Conservation (phyloP, 2,797 vertebrate species). For the Stomatorhinus walkeri region DNA sequence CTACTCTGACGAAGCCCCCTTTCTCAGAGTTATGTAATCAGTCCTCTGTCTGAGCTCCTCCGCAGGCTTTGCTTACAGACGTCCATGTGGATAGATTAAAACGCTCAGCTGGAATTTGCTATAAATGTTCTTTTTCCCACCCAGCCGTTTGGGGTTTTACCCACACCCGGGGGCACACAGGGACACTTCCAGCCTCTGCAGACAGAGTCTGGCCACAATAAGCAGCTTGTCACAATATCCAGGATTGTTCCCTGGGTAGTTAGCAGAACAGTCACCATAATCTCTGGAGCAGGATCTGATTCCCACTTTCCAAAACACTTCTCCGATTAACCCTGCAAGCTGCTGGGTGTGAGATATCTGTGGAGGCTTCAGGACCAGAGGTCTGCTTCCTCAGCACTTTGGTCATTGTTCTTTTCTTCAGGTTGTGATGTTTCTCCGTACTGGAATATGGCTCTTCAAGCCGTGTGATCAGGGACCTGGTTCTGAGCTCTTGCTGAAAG, state of each 20-base stretch:
- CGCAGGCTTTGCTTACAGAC: not conserved
- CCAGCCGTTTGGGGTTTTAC: not conserved
- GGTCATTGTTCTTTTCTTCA: not conserved
- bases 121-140: not conserved
- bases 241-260: slow-evolving; percentile 8
- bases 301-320: not conserved
- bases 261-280: not conserved
- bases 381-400: not conserved
- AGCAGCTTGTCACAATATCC: not conserved
- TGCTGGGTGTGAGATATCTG: not conserved
- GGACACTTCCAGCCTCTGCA: not conserved
- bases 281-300: not conserved
- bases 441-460: not conserved
- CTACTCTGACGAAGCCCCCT: not conserved
- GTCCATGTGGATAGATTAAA: not conserved
- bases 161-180: not conserved
- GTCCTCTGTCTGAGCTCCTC: not conserved
- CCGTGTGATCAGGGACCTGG: not conserved
- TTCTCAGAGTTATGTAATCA: not conserved
- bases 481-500: not conserved
- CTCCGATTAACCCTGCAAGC: not conserved
- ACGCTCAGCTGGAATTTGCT: not conserved
- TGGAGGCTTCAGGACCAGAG: not conserved
- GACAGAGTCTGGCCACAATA: not conserved
- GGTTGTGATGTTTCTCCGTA: not conserved